Evolutionary conservation across 1,140 invertebrate genomes (phyloP), one percentile per base, ranked within the genome.

Genomic region (Drosophila mojavensis): DNA sequence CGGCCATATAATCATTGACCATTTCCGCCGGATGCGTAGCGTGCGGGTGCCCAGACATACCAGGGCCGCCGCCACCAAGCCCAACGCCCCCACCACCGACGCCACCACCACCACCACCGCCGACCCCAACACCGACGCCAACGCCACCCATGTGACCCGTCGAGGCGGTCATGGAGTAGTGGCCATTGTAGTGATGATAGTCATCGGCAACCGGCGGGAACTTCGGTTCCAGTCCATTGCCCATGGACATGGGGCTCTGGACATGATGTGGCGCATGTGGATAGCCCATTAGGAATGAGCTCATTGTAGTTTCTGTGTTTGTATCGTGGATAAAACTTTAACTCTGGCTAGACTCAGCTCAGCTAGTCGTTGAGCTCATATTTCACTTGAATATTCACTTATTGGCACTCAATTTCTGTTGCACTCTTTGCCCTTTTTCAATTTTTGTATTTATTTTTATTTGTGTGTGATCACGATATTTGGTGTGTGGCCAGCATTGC

Each of bases 241-340:
- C 85, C 91, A 91, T 91, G 69, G 83, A 83, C 91, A 92, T 92
- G 73, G 91, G 90, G 45, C 78, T 92, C 70, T 92, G 92, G 64
- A 92, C 90, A 54, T 94, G 94, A 67, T 94, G 94, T 41, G 91
- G 91, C 39, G 91, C 91, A 75, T 93, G 93, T 67, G 93, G 90
- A 66, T 92, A 92, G 66, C 92, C 92, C 92, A 92, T 92, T 81
- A 92, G 81, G 67, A 92, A 92, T 79, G 92, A 92, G 88, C 92
- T 92, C 92, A 92, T 92, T 50, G 71, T 71, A 50, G 30, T 43
- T 65, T 41, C 33, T 62, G 24, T 43, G 41, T 69, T 74, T 50
- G 24, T 51, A 13, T 36, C 10, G 33, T 43, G 41, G 33, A 45
- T 62, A 17, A 15, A 47, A 33, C 7, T 63, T 33, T 43, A 69